Evolutionary conservation across 2,888 invertebrate genomes (phyloP), one percentile per base, ranked within the genome.

Genomic region (Ophion costatus): DNA sequence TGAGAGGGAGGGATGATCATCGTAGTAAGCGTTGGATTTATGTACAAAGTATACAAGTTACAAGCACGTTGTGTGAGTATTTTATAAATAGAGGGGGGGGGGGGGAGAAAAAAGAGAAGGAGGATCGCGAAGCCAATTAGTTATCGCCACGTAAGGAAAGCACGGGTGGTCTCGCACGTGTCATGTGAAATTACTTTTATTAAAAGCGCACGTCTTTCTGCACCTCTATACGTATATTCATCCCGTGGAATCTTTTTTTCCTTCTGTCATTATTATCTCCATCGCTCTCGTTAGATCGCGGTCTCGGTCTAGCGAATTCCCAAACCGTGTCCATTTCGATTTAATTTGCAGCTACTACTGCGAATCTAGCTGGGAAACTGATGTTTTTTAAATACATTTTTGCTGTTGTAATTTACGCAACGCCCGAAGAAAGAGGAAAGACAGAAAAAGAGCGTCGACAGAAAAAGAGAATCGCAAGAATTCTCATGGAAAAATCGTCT

Each of bases 151-250:
- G 84, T 82, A 86, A 84, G 86, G 86, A 80, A 80, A 84, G 82
- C 84, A 86, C 86, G 86, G 86, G 86, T 86, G 86, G 86, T 84
- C 86, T 86, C 86, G 86, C 86, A 86, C 86, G 86, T 86, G 86
- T 86, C 86, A 86, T 86, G 86, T 86, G 84, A 86, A 86, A 86
- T 85, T 83, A 82, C 82, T 77, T 85, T 85, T 85, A 85, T 83
- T 83, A 83, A 82, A 80, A 80, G 77, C 70, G 24, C 59, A 61
- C 70, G 33, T 64, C 51, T 42, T 57, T 61, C 59, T 74, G 42
- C 24, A 10, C 17, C 10, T 74, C 57, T 59, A 22, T 75, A 61
- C 51, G 74, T 79, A 82, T 86, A 59, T 22, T 20, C 59, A 59
- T 59, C 59, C 67, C 57, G 77, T 78, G 77, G 59, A 82, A 84